Evolutionary conservation across 2,888 invertebrate genomes (phyloP).

Genomic region (Eupithecia dodoneata): DNA sequence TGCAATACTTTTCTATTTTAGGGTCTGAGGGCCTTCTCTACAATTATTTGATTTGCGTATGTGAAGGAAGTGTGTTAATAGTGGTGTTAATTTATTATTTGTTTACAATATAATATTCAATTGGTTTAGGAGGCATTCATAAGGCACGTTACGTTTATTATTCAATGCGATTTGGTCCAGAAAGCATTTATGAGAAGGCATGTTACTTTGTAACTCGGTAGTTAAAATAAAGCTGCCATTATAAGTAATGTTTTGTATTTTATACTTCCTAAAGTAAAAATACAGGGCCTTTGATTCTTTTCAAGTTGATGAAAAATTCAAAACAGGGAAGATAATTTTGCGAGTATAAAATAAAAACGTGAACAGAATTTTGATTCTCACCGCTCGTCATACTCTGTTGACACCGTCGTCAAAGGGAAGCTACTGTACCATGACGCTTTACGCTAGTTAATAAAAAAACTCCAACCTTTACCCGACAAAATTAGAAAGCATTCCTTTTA

Average conservation of each 20-base stretch:
- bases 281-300: background rate
- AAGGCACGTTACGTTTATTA: background rate
- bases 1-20: conserved; percentile 18
- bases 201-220: no score
- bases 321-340: conserved; percentile 16
- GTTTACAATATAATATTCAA: background rate
- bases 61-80: background rate
- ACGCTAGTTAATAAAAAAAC: conserved; percentile 27
- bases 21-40: background rate
- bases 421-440: conserved; percentile 37
- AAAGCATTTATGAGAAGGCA: no score
- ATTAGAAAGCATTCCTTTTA: conserved; percentile 40
- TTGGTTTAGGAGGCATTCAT: background rate
- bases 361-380: conserved; percentile 26
- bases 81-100: background rate
- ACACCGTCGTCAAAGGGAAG: conserved; percentile 41
- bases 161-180: background rate
- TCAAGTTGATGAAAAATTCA: conserved; percentile 18
- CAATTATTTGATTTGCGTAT: background rate
- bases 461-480: conserved; percentile 36
- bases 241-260: background rate
- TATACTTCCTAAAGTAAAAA: background rate
- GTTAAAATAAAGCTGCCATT: background rate
- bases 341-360: conserved; percentile 31
- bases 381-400: conserved; percentile 35